Percentiles rank a stretch among this genome's conserved stretches.
These are phyloP conservation scores for Progne subis DNA, from an alignment of 2,113 vertebrate genomes.

Conservation along the genomic window DNA sequence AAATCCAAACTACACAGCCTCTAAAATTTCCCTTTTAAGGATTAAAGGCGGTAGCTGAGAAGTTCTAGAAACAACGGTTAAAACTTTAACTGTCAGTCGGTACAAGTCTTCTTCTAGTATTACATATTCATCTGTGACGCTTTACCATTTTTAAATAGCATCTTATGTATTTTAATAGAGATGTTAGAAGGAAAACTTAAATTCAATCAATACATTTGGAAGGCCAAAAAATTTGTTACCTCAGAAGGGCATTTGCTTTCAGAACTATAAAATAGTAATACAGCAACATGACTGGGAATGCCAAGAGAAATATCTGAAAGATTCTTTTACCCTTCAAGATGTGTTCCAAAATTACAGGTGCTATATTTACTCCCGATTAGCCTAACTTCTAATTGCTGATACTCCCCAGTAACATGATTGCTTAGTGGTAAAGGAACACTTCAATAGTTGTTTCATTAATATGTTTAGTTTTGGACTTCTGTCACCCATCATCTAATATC, in stretches of 20 bases:
- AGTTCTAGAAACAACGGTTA: neutral
- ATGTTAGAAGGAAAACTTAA: neutral
- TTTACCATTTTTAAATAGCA: neutral
- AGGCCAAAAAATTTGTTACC: neutral
- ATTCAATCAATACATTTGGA: neutral
- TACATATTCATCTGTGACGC: neutral
- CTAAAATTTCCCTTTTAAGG: neutral
- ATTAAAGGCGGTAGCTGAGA: neutral
- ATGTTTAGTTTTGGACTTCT: neutral
- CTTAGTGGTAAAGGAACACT: neutral
- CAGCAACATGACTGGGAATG: neutral
- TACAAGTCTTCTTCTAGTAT: neutral
- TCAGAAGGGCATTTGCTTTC: slow-evolving; percentile 2
- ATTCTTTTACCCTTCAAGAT: neutral
- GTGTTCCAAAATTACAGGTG: neutral
- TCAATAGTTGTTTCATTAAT: neutral
- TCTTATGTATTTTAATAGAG: neutral
- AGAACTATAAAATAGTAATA: slow-evolving; percentile 13
- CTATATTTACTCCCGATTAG: neutral
- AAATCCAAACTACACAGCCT: neutral
- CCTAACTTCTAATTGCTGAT: neutral
- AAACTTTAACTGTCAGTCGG: neutral
- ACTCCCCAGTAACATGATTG: neutral
- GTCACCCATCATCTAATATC: neutral
- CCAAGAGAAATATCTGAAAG: neutral